Base-by-base conservation (phyloP, 2,888 invertebrate species). In the Pyrocoelia pectoralis region DNA sequence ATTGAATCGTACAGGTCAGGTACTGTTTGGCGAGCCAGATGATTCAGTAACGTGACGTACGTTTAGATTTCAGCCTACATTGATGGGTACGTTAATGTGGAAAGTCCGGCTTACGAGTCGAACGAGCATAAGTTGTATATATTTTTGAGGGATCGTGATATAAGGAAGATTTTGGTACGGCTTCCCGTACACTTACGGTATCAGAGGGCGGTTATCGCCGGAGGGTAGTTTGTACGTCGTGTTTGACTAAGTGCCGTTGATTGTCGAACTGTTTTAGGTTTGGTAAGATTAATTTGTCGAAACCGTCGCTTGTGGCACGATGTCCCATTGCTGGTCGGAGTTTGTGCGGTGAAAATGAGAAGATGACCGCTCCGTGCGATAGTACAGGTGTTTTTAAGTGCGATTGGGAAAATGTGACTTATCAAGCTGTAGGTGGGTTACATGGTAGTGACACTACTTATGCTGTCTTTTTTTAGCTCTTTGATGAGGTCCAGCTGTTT, bases 101-200 rank as follows among this genome's bases (percentile, higher is more conserved):
- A 84, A 75, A 76, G 74, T 6, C 76, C 81, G 14, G 75, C 80
- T 41, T 81, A 82, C 67, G 75, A 80, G 66, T 80, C 82, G 0
- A 70, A 68, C 28, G 74, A 72, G 46, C 79, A 82, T 64, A 72
- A 66, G 13, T 76, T 79, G 0, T 78, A 79, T 61, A 72, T 83
- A 48, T 83, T 75, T 69, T 68, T 81, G 48, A 72, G 75, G 38
- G 68, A 71, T 24, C 65, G 74, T 15, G 70, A 74, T 29, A 72
- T 74, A 48, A 72, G 77, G 3, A 77, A 75, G 62, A 72, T 79
- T n/a, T 68, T 71, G 12, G 65, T 83, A 10, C 74, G 71, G 13
- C 67, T 84, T 46, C 84, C 84, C 3, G 76, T 84, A 46, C 84
- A 84, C 74, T 76, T 84, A 57, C 72, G 84, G 24, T 84, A 84